Evolutionary conservation across 2,113 vertebrate species (phyloP), one percentile per base, ranked within the genome.

Genomic region (mouse (Mus musculus)): DNA sequence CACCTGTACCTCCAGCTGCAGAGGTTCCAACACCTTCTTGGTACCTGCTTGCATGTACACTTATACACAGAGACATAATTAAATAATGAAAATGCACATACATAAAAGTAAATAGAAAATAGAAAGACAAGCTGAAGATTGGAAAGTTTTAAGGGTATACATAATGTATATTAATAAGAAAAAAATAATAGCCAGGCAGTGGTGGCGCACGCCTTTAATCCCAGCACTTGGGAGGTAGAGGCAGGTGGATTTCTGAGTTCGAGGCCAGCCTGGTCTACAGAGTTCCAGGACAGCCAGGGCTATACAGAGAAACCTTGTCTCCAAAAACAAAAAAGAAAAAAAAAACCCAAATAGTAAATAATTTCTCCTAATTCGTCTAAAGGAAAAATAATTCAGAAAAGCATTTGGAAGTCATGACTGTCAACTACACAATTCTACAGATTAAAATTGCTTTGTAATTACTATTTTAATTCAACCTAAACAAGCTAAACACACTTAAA

Each of bases 391-490:
- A 42, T 88, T 95, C 14, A 59, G 85, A 95, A 91, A 92, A 95
- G 75, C 28, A 61, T 52, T 39, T 81, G 22, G 61, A 90, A 95
- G 42, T 88, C 67, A 59, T n/a, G 95, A 94, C 16, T 93, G 84
- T 63, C 13, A 93, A 84, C 85, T 84, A 76, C 10, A 92, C 11
- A 26, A 26, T 78, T 72, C 95, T 89, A 91, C 82, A 95, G 28
- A 80, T 88, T 93, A 92, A 95, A 95, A 91, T 71, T 26, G 36
- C 69, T 94, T 96, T 76, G 46, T 94, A 73, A 73, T 96, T 96
- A 78, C 93, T 94, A 78, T 69, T 94, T 10, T 88, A 95, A 75
- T 72, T 95, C 65, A 76, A 33, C 11, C 65, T 85, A 54, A 30
- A 20, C 56, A 24, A 77, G 9, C 3, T 42, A 94, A 81, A 19